These are phyloP conservation scores for Parapsyche elsis DNA, from an alignment of 1,140 invertebrate species.

Conservation along the genomic window DNA sequence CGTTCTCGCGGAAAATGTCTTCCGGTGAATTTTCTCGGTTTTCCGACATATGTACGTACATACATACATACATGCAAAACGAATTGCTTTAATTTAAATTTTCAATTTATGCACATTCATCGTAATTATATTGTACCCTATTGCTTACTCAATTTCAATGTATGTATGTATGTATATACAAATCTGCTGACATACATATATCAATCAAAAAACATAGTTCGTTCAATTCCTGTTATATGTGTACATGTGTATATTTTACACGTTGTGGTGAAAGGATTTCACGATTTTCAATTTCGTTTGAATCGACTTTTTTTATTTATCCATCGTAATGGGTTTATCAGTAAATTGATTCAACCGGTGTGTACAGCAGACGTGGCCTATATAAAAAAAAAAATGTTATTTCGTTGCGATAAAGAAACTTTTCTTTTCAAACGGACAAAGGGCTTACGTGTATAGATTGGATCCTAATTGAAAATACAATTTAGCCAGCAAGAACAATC, in stretches of 20 bases:
- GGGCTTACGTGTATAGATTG: constrained; percentile 15
- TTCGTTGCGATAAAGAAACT: not conserved
- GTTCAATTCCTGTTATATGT: too few species aligned
- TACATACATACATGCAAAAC: not conserved
- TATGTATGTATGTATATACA: too few species aligned
- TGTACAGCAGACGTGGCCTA: not conserved
- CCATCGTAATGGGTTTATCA: not conserved
- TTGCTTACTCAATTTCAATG: too few species aligned
- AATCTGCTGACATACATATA: too few species aligned
- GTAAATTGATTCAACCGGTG: not conserved
- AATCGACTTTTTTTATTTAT: too few species aligned
- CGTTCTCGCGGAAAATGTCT: not conserved
- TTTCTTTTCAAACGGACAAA: constrained; percentile 25
- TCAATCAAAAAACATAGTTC: too few species aligned
- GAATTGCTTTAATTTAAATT: not conserved
- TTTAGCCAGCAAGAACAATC: constrained; percentile 1
- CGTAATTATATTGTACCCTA: too few species aligned
- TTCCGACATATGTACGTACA: not conserved
- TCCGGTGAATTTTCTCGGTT: not conserved
- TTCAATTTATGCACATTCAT: too few species aligned
- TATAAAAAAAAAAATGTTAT: not conserved
- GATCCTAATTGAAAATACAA: constrained; percentile 32
- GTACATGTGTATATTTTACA: too few species aligned
- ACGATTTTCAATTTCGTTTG: too few species aligned
- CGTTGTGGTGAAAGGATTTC: too few species aligned